Evolutionary conservation across 2,797 vertebrate species (phyloP).

Genomic region (Coreius guichenoti): DNA sequence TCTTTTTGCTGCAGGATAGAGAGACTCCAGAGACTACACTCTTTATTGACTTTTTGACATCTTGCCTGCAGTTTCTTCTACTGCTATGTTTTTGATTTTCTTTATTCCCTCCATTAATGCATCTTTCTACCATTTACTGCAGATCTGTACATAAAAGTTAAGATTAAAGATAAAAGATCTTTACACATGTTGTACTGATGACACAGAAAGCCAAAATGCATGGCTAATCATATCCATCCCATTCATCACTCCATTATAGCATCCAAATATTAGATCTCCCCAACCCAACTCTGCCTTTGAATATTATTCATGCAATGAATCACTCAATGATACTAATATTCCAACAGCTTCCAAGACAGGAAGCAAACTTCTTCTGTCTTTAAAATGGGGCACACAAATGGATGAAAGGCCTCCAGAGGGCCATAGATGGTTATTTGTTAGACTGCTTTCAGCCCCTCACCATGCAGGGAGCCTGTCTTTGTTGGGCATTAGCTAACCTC

Average conservation of each 20-base stretch:
- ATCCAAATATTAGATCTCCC: slow-evolving; percentile 31
- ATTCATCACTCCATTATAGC: slow-evolving; percentile 23
- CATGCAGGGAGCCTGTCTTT: slow-evolving; percentile 41
- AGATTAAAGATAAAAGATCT: no score
- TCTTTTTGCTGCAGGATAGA: slow-evolving; percentile 63
- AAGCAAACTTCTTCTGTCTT: slow-evolving; percentile 48
- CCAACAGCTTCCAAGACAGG: slow-evolving; percentile 47
- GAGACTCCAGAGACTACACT: slow-evolving; percentile 64
- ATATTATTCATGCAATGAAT: slow-evolving; percentile 4
- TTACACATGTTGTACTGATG: background rate
- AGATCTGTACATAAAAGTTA: background rate
- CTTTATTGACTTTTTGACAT: slow-evolving; percentile 70
- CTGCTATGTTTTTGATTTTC: background rate
- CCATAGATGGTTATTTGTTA: slow-evolving; percentile 45
- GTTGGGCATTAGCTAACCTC: slow-evolving; percentile 32
- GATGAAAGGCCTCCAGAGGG: slow-evolving; percentile 56
- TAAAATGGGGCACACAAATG: slow-evolving; percentile 43
- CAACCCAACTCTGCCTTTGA: background rate
- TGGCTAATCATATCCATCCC: background rate
- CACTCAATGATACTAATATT: slow-evolving; percentile 32
- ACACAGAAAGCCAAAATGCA: slow-evolving; percentile 20
- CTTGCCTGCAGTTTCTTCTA: slow-evolving; percentile 50
- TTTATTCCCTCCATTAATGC: background rate
- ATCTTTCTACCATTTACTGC: slow-evolving; percentile 12
- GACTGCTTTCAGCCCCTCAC: slow-evolving; percentile 25